A percentile compares a stretch with the other conserved stretches of the same genome.
phyloP scores from a whole-genome alignment of 2,113 vertebrate genomes.

The Phalacrocorax pelagicus region DNA sequence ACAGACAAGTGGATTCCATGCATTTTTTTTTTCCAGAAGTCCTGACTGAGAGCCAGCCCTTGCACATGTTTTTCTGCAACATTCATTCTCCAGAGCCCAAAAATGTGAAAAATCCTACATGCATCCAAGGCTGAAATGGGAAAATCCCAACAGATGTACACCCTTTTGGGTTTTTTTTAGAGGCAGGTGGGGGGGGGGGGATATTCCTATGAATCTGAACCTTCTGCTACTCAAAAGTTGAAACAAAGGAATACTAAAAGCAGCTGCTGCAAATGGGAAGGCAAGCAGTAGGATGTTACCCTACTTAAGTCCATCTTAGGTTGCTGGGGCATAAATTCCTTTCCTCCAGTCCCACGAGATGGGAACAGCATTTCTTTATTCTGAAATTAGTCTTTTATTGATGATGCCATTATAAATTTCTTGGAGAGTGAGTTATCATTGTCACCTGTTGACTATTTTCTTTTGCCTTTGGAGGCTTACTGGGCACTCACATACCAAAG shows the following conservation, averaged over 20 bases:
- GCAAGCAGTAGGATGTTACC: background rate
- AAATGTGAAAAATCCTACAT: background rate
- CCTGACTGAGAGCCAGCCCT: background rate
- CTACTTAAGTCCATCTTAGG: background rate
- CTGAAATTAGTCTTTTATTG: background rate
- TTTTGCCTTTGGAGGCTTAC: background rate
- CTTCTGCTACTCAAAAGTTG: background rate
- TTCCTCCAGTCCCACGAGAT: background rate
- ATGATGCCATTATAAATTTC: background rate
- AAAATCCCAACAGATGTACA: background rate
- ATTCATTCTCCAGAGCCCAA: background rate
- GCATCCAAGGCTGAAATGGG: background rate
- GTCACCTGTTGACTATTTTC: background rate
- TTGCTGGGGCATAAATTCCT: background rate
- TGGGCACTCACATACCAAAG: background rate
- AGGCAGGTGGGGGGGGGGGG: background rate
- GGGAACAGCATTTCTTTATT: background rate
- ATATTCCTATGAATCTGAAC: background rate
- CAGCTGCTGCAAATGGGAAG: background rate
- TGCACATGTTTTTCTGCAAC: background rate
- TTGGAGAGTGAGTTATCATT: background rate
- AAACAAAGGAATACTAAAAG: background rate
- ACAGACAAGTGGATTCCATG: background rate
- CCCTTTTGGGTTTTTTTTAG: background rate
- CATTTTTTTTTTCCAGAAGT: background rate